These are phyloP conservation scores for Euura saliciscinereae DNA, from an alignment of 1,140 invertebrate genomes.

Conservation along the genomic window DNA sequence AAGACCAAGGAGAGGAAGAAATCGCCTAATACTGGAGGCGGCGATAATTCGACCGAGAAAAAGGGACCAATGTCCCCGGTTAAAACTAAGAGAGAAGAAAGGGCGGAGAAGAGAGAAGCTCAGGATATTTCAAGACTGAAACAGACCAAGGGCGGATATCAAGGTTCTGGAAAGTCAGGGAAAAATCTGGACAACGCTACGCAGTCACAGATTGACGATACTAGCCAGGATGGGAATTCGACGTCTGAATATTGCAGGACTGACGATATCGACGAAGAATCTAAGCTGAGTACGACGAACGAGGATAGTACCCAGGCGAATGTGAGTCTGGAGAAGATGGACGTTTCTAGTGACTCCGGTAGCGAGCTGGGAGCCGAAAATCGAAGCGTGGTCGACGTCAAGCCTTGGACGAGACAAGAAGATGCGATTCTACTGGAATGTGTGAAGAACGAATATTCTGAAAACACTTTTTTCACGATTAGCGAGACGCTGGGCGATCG, in stretches of 20 bases:
- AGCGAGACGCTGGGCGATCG: conserved; percentile 46
- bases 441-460: conserved; percentile 54
- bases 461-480: conserved; percentile 43
- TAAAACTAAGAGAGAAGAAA: conserved; percentile 48
- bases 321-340: conserved; percentile 30
- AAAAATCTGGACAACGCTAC: background rate
- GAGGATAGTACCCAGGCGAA: conserved; percentile 21
- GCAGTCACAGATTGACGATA: background rate
- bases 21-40: conserved; percentile 27
- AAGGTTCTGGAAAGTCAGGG: background rate
- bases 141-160: background rate
- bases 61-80: conserved; percentile 27
- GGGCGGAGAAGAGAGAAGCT: conserved; percentile 39
- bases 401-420: conserved; percentile 54
- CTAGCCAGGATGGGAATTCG: background rate
- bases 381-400: conserved; percentile 17
- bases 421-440: conserved; percentile 51
- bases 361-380: conserved; percentile 9
- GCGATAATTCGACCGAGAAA: conserved; percentile 23
- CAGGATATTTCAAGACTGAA: background rate
- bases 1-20: conserved; percentile 42
- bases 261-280: background rate
- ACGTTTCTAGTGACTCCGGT: conserved; percentile 29
- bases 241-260: background rate
- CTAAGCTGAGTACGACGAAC: background rate